Evolutionary conservation across 2,113 vertebrate species (phyloP), one percentile per base, ranked within the genome.

Genomic region (Beaufortia kweichowensis): DNA sequence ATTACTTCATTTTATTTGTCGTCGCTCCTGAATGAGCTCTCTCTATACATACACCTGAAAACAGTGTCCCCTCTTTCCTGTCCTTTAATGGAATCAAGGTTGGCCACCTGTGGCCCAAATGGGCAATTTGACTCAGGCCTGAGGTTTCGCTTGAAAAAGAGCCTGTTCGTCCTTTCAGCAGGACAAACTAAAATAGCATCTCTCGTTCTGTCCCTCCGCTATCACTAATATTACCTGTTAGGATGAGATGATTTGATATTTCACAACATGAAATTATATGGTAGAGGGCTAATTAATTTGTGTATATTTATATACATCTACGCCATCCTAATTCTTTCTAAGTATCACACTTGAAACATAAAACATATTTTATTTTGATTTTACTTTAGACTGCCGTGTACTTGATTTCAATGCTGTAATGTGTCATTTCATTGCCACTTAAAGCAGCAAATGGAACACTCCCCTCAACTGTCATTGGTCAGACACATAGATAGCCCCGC

Each of bases 51-150:
- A 77, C 68, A 77, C 55, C 74, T 79, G 43, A 61, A 63, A 43
- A 72, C 61, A 60, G 66, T 39, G 46, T 70, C 55, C 31, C 55
- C 55, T 76, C 74, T 63, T 75, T 43, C 23, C 57, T 60, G 35
- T 60, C 50, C 65, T 69, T 53, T 83, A 83, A 83, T 80, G 63
- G 69, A 83, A 74, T 69, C 53, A 75, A 64, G 64, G 56, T 43
- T 33, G 57, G 57, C 70, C 81, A 83, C 75, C 78, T 83, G 81
- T 69, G 81, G 57, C 64, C 39, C 63, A 48, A 63, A 76, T 76
- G 79, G 72, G 64, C 73, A 76, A 63, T 76, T 80, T 31, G 57
- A 77, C 75, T 80, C 57, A 39, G 39, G 69, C 78, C 74, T 67
- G 68, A 63, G 74, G 68, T 68, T 79, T 57, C n/a, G 4, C 48